Conservation (phyloP, 2,113 vertebrate genomes). For the Corythaixoides concolor region DNA sequence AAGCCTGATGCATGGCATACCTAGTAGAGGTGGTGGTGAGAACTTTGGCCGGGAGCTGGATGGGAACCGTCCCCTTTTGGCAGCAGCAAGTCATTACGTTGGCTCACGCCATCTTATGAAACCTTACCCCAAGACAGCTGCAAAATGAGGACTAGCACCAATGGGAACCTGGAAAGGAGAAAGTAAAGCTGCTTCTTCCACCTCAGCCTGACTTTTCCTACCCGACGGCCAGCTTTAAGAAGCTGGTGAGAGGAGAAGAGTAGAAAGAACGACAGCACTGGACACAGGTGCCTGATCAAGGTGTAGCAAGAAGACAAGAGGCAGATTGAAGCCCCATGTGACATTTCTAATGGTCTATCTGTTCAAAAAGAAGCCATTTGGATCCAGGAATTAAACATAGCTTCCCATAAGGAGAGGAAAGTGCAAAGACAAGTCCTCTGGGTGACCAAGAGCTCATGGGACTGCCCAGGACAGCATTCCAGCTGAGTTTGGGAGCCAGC, state of each 20-base stretch:
- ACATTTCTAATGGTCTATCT: neutral
- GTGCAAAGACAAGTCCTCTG: neutral
- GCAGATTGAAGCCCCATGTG: rapidly evolving
- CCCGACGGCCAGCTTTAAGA: rapidly evolving
- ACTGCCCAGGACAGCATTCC: neutral
- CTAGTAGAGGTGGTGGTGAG: neutral
- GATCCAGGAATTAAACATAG: neutral
- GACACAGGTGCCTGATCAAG: neutral
- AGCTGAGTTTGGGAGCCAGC: too few species aligned
- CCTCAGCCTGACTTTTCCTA: neutral
- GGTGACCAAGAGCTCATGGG: rapidly evolving
- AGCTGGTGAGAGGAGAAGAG: neutral
- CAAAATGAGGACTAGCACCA: neutral
- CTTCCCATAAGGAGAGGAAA: neutral
- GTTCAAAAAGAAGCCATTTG: neutral
- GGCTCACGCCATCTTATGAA: neutral
- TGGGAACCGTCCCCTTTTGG: neutral
- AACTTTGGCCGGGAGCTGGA: neutral
- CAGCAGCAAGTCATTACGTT: neutral
- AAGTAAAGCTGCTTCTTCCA: neutral
- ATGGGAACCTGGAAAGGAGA: neutral
- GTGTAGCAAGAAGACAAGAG: neutral
- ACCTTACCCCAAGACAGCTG: conserved; percentile 37
- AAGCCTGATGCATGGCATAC: neutral
- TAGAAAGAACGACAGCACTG: neutral